Evolutionary conservation across 2,113 vertebrate species (phyloP), one percentile per base, ranked within the genome.

Genomic region (Cebidichthys violaceus): DNA sequence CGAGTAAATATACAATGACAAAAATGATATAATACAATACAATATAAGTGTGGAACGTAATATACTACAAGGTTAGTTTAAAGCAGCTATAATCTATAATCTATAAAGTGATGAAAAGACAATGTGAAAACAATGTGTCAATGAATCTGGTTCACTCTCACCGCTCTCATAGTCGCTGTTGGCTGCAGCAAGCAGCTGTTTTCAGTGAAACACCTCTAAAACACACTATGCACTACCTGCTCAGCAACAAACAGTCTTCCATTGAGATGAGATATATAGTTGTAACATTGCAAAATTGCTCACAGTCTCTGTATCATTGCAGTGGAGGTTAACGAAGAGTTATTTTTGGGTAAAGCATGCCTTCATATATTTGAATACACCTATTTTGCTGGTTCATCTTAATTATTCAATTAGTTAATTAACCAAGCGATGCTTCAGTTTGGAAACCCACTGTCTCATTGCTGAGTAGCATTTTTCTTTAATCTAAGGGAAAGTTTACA

Each of bases 401-500:
- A 22, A 73, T 73, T 15, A 45, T n/a, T 45, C 8, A 17, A 69
- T 60, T 39, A 14, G 20, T 59, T 59, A 39, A 70, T 52, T 60
- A 15, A 20, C n/a, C 52, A 43, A 35, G 65, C 1, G 4, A 31
- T 50, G 10, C 13, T 22, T 13, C 2, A 0, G 27, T 17, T 29
- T n/a, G 9, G 18, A 70, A 65, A 37, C 9, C 10, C 6, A 47
- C 17, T 43, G 8, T 71, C 11, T 33, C 1, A 31, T 33, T 61
- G 61, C 61, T 76, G 70, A 79, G 20, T 22, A 17, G 52, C 18
- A n/a, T 43, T 77, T 66, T 82, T 77, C 59, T 77, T 74, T 18
- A 0, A 62, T n/a, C 22, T n/a, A 27, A 78, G 29, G 17, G 43
- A 31, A 35, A 22, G 9, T 65, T 67, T 60, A 72, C 45, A 66